phyloP scores from a whole-genome alignment of 2,113 vertebrate genomes.

The Chrysochloris asiatica region DNA sequence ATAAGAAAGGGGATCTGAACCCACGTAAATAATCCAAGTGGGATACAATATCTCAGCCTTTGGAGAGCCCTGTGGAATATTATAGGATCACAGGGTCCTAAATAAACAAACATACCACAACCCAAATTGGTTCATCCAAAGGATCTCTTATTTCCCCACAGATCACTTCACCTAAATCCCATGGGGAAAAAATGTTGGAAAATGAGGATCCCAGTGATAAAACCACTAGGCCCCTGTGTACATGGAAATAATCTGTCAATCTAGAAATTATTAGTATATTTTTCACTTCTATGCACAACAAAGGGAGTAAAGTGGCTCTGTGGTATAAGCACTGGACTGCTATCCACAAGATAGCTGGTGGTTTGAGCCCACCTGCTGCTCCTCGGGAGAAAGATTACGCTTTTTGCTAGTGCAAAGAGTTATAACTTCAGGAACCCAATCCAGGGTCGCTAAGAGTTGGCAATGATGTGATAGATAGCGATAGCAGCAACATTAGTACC shows the following conservation, averaged over 20 bases:
- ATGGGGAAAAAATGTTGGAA: background rate
- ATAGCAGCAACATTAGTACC: too few relatives aligned
- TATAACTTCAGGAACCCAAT: too few relatives aligned
- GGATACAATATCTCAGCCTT: fast-evolving
- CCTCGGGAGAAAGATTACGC: too few relatives aligned
- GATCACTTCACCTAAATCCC: background rate
- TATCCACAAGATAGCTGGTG: too few relatives aligned
- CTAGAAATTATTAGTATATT: background rate
- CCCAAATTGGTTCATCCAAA: background rate
- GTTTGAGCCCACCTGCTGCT: too few relatives aligned
- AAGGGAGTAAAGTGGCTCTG: too few relatives aligned
- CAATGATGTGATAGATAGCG: too few relatives aligned
- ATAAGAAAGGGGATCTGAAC: background rate
- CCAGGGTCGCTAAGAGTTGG: too few relatives aligned
- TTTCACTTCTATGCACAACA: conserved; percentile 7
- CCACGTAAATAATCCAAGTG: background rate
- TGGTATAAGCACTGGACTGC: too few relatives aligned
- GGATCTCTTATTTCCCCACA: background rate
- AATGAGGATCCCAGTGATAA: background rate
- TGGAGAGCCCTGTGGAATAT: background rate
- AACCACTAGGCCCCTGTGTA: background rate
- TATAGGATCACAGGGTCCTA: background rate
- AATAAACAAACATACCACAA: background rate
- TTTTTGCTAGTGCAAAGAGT: too few relatives aligned
- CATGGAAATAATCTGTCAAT: background rate